Percentiles rank a stretch among this genome's conserved stretches.
phyloP scores from a whole-genome alignment of 2,797 vertebrate species.

The Xyrichtys novacula region DNA sequence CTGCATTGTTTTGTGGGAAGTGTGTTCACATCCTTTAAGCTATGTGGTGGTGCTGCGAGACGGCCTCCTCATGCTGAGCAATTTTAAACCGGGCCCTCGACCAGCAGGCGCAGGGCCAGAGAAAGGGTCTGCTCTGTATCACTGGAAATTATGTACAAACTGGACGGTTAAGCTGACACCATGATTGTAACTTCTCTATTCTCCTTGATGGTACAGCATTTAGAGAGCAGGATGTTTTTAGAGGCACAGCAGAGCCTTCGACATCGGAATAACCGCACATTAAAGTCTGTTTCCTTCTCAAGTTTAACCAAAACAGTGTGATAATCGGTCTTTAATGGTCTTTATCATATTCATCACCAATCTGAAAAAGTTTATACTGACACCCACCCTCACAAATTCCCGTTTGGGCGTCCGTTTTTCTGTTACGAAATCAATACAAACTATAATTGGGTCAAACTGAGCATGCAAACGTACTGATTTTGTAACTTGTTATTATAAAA shows the following conservation, averaged over 20 bases:
- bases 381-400: too few relatives aligned
- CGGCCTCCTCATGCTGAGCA: constrained; percentile 30
- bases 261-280: too few relatives aligned
- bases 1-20: constrained; percentile 5
- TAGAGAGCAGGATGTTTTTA: not conserved
- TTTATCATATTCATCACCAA: too few relatives aligned
- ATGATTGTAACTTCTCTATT: not conserved
- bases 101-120: constrained; percentile 56
- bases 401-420: too few relatives aligned
- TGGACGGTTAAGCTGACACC: constrained; percentile 10
- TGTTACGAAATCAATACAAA: too few relatives aligned
- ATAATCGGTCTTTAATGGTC: too few relatives aligned
- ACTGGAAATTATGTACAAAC: constrained; percentile 21
- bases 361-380: too few relatives aligned
- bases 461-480: too few relatives aligned
- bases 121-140: constrained; percentile 48
- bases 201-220: not conserved
- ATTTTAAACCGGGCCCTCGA: constrained; percentile 47
- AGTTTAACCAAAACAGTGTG: too few relatives aligned
- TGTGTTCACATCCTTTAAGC: constrained; percentile 9
- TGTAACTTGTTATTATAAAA: too few relatives aligned
- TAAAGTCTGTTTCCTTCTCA: too few relatives aligned
- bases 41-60: constrained; percentile 21
- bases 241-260: not conserved
- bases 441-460: too few relatives aligned